A percentile compares a stretch with the other conserved stretches of the same genome.
Evolutionary conservation across 2,797 vertebrate species (phyloP).

Genomic region (Clarias platycephalus): DNA sequence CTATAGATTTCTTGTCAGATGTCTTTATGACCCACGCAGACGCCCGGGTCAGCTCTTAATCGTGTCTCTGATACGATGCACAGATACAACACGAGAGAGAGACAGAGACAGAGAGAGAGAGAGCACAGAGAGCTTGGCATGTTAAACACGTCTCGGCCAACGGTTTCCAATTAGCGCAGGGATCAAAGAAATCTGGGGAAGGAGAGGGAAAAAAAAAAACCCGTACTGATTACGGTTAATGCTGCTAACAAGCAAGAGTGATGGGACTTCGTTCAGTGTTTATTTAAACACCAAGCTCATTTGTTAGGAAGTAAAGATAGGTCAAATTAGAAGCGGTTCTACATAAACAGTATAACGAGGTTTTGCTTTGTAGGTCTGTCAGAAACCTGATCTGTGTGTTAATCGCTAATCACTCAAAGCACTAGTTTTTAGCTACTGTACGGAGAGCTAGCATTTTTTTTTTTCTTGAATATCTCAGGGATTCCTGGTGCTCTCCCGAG

Average conservation of each 20-base stretch:
- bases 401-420: neutral
- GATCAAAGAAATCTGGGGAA: conserved; percentile 21
- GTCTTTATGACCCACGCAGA: conserved; percentile 35
- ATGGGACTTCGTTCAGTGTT: neutral
- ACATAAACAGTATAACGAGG: conserved; percentile 6
- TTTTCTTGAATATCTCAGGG: conserved; percentile 11
- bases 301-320: conserved; percentile 4
- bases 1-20: conserved; percentile 47
- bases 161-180: conserved; percentile 36
- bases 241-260: conserved; percentile 16
- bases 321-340: conserved; percentile 1
- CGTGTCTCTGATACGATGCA: neutral
- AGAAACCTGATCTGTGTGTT: neutral
- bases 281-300: conserved; percentile 16
- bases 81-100: no score
- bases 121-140: neutral
- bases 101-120: neutral
- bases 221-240: conserved; percentile 29
- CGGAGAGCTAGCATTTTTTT: neutral
- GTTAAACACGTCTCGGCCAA: conserved; percentile 25
- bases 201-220: neutral
- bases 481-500: neutral
- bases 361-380: neutral
- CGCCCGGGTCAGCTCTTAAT: conserved; percentile 22
- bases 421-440: neutral